Base-by-base conservation (phyloP, 1,140 invertebrate species). In the Diprion similis region DNA sequence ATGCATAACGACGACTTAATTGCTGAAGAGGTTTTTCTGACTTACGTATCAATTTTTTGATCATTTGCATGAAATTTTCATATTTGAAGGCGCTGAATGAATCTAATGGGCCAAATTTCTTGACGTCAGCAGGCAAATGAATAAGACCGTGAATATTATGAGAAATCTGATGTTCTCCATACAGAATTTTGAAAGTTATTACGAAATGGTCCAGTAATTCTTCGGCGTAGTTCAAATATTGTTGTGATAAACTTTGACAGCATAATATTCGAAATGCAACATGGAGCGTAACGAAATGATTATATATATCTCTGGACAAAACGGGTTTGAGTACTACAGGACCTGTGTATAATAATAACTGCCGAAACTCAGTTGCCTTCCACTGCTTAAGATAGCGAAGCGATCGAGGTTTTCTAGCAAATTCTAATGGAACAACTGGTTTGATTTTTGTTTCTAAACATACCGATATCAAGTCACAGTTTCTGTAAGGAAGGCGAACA, bases 321-420 rank as follows among this genome's bases (percentile, higher is more conserved):
- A 51, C 19, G 15, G 71, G 46, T 37, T 71, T 8, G 13, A 83
- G 72, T 72, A 80, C 66, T 64, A 82, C 47, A 69, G 78, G 76
- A 10, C 79, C 76, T 11, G 75, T 47, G 73, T 83, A 83, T 66
- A 82, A 66, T 8, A 82, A 47, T 71, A 83, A 82, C 18, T 75
- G 67, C 8, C 78, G 67, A 46, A 80, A 80, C 77, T 84, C 83
- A 45, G 81, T 79, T 10, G 79, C 81, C 77, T 84, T 83, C 78
- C 79, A 84, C 48, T 70, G 48, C 18, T 73, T 59, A 48, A 78
- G 15, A 46, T 75, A 71, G 37, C 75, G 71, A 59, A 84, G 72
- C 37, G 24, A 17, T 69, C 75, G 64, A 13, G 81, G 81, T 76
- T 74, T 80, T 73, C 82, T 77, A 71, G 51, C 66, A 78, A 83